Evolutionary conservation across 2,888 invertebrate species (phyloP).

Genomic region (Periphyllus acericola): DNA sequence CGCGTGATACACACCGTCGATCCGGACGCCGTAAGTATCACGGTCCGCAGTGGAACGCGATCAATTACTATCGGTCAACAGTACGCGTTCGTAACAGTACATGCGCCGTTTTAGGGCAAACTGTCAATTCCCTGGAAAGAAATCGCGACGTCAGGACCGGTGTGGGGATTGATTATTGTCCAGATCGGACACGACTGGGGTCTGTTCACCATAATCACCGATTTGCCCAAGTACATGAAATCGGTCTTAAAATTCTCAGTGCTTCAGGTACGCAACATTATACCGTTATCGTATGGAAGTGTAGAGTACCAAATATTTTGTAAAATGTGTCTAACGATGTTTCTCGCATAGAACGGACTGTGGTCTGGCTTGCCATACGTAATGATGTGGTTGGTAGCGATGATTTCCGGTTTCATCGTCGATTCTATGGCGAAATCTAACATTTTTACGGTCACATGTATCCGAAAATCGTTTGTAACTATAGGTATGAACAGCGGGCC

Average conservation of each 20-base stretch:
- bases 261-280: constrained; percentile 67
- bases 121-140: constrained; percentile 78
- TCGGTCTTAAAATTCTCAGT: constrained; percentile 76
- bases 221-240: constrained; percentile 77
- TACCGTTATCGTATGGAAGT: no score
- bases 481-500: constrained; percentile 67
- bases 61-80: neutral
- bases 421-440: constrained; percentile 72
- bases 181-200: constrained; percentile 75
- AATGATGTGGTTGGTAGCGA: constrained; percentile 76
- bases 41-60: no score
- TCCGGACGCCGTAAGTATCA: constrained; percentile 10
- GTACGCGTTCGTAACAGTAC: neutral
- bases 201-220: constrained; percentile 78
- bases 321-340: no score
- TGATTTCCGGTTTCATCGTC: constrained; percentile 75
- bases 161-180: constrained; percentile 68
- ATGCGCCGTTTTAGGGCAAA: constrained; percentile 68
- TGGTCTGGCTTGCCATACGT: constrained; percentile 76
- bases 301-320: no score
- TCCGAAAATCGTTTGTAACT: constrained; percentile 69
- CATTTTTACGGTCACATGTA: constrained; percentile 68
- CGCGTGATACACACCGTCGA: constrained; percentile 1
- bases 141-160: constrained; percentile 71
- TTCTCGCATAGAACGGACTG: constrained; percentile 71